Conservation (phyloP, 2,888 invertebrate genomes). For the Lepidonotus clava region DNA sequence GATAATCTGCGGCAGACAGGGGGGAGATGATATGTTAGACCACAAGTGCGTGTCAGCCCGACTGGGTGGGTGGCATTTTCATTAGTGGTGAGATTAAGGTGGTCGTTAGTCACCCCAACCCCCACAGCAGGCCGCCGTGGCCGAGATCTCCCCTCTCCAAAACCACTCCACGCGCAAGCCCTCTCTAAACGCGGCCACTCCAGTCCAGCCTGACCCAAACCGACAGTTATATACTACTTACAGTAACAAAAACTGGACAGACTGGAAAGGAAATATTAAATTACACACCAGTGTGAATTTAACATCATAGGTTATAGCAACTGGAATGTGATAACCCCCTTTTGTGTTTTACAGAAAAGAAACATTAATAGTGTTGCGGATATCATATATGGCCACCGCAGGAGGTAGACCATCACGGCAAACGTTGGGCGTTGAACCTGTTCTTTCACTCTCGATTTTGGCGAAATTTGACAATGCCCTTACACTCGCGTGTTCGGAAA, state of each 20-base stretch:
- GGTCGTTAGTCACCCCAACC: neutral
- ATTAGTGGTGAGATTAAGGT: constrained; percentile 36
- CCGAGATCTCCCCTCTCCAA: neutral
- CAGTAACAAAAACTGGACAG: no score
- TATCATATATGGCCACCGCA: no score
- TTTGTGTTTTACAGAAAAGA: no score
- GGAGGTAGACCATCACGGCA: no score
- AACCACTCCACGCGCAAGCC: neutral
- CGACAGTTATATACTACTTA: neutral
- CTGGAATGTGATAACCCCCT: no score
- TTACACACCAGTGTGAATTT: no score
- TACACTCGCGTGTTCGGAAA: neutral
- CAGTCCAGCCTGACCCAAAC: neutral
- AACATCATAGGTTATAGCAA: no score
- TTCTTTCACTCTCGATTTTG: neutral
- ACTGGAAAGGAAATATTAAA: no score
- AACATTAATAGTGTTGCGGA: no score
- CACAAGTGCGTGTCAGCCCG: constrained; percentile 34
- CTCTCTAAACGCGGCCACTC: constrained; percentile 6
- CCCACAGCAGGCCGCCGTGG: neutral
- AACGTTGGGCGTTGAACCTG: neutral
- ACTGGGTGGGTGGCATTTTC: constrained; percentile 51
- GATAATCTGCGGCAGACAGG: constrained; percentile 36
- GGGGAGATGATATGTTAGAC: constrained; percentile 50
- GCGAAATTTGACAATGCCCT: neutral